phyloP scores from a whole-genome alignment of 2,797 vertebrate genomes.

The Rallus crepitans region DNA sequence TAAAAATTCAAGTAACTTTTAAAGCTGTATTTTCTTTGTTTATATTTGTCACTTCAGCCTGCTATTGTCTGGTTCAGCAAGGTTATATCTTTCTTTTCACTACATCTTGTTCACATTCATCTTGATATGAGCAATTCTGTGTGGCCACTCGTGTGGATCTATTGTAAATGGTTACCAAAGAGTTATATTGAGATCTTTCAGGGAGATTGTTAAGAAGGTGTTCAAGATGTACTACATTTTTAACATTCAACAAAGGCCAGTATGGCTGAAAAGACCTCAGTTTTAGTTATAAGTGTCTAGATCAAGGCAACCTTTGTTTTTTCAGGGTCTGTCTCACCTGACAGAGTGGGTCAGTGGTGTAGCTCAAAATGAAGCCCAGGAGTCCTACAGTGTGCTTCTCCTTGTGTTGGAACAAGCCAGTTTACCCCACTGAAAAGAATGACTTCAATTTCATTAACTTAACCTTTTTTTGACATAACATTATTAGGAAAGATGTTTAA shows the following conservation, averaged over 20 bases:
- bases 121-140: not conserved
- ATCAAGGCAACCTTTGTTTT: not conserved
- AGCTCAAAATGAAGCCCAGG: not conserved
- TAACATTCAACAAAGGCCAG: not conserved
- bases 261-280: not conserved
- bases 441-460: not conserved
- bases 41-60: conserved; percentile 1
- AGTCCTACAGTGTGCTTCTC: not conserved
- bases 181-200: not conserved
- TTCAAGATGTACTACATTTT: not conserved
- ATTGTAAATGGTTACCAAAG: not conserved
- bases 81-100: not conserved
- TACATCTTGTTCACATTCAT: not conserved
- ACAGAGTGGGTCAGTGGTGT: not conserved
- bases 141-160: not conserved
- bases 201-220: not conserved
- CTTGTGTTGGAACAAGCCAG: not conserved
- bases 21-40: conserved; percentile 29
- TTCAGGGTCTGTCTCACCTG: not conserved
- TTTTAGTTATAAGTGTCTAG: not conserved
- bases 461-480: not conserved
- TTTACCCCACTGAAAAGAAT: not conserved
- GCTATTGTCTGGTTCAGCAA: not conserved
- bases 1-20: not conserved
- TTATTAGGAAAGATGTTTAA: not conserved